Evolutionary conservation across 2,113 vertebrate species (phyloP), one percentile per base, ranked within the genome.

Genomic region (Actenoides lindsayi): DNA sequence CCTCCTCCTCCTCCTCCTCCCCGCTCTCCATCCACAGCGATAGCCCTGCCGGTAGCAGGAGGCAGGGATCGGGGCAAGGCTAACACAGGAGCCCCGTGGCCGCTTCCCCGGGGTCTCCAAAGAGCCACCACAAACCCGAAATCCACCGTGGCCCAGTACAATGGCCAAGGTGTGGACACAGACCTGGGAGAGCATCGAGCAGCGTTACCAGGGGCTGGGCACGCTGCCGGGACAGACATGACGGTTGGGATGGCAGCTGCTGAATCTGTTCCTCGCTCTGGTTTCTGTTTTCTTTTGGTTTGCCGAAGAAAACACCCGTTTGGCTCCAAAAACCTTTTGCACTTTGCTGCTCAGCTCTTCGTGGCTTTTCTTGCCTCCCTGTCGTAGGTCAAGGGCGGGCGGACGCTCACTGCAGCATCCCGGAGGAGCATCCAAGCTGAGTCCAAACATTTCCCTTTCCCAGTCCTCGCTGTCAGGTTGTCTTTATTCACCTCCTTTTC

Each of bases 171-270:
- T 63, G 89, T 87, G 27, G 83, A 93, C 93, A 59, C 20, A 13
- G 73, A 46, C 63, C 90, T 37, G 90, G 28, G 82, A 37, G 46
- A 95, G 94, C 93, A 96, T 90, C 94, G 96, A 91, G 84, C 67
- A 89, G 81, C 89, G 44, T 83, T 80, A 48, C 39, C 13, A 11
- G 2, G 2, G 68, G 71, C 88, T 88, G 41, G 2, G 41, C 20
- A 23, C 48, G 59, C 53, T 18, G 94, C 94, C 84, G 16, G 75
- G 24, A 63, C 91, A 53, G 81, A 93, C 90, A 91, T 94, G 86
- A 62, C 17, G 62, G 35, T 71, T 48, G 67, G 75, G 69, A 79
- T 24, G 60, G 7, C 4, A 62, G 25, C 83, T 30, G 87, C 82
- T 18, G 70, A 60, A 19, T 57, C 67, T 83, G 3, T 46, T 86